Evolutionary conservation across 2,888 invertebrate genomes (phyloP), one percentile per base, ranked within the genome.

Genomic region (Epirrhoe alternata): DNA sequence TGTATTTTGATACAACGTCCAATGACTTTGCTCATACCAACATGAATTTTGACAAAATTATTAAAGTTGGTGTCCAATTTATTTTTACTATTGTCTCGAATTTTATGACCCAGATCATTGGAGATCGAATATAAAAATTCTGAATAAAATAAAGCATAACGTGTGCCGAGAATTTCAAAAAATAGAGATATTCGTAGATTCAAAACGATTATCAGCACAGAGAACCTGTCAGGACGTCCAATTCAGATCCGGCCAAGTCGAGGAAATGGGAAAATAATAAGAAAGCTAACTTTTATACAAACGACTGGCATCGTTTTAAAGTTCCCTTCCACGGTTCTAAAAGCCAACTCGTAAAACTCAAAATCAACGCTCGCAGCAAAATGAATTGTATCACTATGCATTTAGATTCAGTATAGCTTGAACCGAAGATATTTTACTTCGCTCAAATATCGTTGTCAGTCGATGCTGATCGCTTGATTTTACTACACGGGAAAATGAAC

Each of bases 211-310:
- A 61, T 50, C 64, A 67, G 60, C 66, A 70, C 69, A 77, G 78
- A 66, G 62, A 77, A 68, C 69, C 81, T 81, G 83, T 79, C 83
- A 77, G 63, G 75, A 73, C 72, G 75, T 75, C 75, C 71, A 62
- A 67, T 61, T 66, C 75, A 75, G 76, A 78, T 79, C 77, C 75
- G 76, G 73, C 69, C 53, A 60, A 59, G 72, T 66, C 67, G 70
- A 73, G 72, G 68, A 78, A 65, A 81, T 77, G 77, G 74, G 77
- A 76, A 75, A 81, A 80, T 80, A 81, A 80, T 78, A 77, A 73
- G 73, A 74, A 80, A 77, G 77, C 77, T 79, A 86, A 87, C 78
- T 87, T 88, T 85, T 86, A 84, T 80, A 86, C 85, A 86, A 85
- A 86, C 84, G 84, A 84, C 84, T 83, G 80, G 79, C 75, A 64